Conservation (phyloP, 2,113 vertebrate genomes). For the Zosterops hypoxanthus region DNA sequence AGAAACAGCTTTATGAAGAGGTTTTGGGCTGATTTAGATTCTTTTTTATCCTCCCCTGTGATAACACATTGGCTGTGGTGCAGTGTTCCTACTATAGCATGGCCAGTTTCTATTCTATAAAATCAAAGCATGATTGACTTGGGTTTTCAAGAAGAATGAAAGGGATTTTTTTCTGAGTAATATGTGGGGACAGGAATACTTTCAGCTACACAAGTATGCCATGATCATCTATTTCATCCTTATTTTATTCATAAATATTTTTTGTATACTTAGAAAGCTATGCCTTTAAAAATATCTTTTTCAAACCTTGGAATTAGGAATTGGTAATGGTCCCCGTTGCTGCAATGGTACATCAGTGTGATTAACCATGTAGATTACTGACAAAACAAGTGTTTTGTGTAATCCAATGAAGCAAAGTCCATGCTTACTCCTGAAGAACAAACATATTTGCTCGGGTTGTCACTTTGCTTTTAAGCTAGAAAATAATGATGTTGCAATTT, state of each 20-base stretch:
- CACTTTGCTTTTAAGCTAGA: neutral
- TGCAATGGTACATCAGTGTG: neutral
- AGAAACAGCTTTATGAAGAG: neutral
- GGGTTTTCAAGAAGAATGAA: neutral
- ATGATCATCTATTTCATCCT: neutral
- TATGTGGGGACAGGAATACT: neutral
- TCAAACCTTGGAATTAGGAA: neutral
- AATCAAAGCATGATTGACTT: neutral
- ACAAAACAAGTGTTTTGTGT: neutral
- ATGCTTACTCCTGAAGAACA: neutral
- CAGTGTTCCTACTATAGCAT: neutral
- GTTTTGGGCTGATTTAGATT: neutral
- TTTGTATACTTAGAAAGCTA: neutral
- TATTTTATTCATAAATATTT: neutral
- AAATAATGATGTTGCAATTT: neutral
- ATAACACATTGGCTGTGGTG: neutral
- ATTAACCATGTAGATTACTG: neutral
- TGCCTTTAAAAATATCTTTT: neutral
- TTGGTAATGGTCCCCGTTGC: neutral
- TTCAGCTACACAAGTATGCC: neutral
- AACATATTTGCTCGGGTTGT: neutral
- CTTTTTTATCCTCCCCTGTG: neutral
- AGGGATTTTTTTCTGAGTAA: neutral
- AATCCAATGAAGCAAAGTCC: slow-evolving; percentile 6
- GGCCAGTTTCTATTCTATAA: neutral